Evolutionary conservation across 2,888 invertebrate species (phyloP), one percentile per base, ranked within the genome.

Genomic region (Lasioglossum marginatum): DNA sequence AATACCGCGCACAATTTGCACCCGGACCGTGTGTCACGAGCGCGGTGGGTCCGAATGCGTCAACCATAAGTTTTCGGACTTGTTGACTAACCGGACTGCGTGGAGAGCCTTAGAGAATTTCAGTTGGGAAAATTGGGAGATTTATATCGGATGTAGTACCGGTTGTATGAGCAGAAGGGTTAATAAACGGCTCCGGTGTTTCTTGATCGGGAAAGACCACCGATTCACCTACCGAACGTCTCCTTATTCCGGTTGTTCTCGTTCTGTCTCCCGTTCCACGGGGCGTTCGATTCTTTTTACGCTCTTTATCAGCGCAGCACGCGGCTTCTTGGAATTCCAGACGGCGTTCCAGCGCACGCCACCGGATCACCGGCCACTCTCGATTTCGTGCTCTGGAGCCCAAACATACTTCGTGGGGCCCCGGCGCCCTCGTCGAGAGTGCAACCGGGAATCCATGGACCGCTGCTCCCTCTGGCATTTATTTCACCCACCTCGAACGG

Each of bases 271-370:
- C 48, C 72, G 37, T 37, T 37, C 48, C 45, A 4, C 48, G 37
- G 71, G 43, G 2, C 52, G 71, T 31, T 57, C 14, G n/a, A 3
- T 63, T 76, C 27, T 14, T 75, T 79, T 66, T 66, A 34, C 72
- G 75, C 82, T 81, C 77, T 88, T 86, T 82, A 83, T 88, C 86
- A 86, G 88, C 57, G 77, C 80, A 83, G 77, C 83, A 82, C 85
- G 82, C 88, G 87, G 88, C 90, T 90, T 90, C 90, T 90, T 87
- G 90, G 90, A 90, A 90, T 90, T 90, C 90, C 88, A 40, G 77
- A 40, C 87, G 81, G 81, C 90, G 90, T 90, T 89, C 89, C 90
- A 90, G 87, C 89, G 88, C 77, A 87, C 89, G 89, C 89, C 90
- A 90, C 88, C 86, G 90, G 88, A 88, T 88, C 86, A 87, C 87